Evolutionary conservation across 2,113 vertebrate genomes (phyloP).

Genomic region (Crypturellus undulatus): DNA sequence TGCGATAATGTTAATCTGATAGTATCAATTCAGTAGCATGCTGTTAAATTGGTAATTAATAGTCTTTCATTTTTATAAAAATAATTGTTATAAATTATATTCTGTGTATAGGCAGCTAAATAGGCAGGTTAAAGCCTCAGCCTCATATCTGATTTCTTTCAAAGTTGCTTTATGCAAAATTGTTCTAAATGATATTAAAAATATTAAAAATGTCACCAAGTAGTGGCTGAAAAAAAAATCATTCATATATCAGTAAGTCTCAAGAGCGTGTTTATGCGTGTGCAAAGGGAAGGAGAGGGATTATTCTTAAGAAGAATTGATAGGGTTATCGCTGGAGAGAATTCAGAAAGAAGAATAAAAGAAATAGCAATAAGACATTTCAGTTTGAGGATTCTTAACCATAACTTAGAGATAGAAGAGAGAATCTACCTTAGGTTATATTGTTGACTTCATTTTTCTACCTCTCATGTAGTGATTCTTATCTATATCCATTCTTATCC

Average conservation of each 20-base stretch:
- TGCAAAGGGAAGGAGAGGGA: accelerated
- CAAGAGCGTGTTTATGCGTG: neutral
- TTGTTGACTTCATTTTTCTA: neutral
- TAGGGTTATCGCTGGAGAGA: neutral
- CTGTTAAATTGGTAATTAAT: neutral
- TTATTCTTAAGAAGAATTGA: neutral
- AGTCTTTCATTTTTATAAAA: neutral
- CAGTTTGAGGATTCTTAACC: neutral
- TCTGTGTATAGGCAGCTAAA: neutral
- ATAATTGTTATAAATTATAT: neutral
- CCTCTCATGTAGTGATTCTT: neutral
- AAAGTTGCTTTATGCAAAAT: neutral
- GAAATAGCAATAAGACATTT: neutral
- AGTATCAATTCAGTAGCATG: neutral
- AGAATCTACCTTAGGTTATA: neutral
- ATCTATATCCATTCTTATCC: too few relatives aligned
- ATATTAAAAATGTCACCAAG: neutral
- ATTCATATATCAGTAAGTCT: neutral
- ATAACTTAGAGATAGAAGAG: neutral
- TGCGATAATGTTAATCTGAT: neutral
- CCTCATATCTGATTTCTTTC: neutral
- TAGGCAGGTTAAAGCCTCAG: neutral
- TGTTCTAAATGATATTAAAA: neutral
- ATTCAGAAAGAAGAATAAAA: neutral
- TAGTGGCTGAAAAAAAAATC: neutral